A percentile compares a stretch with the other conserved stretches of the same genome.
phyloP scores from a whole-genome alignment of 64 coral and sea anemone species.

The Hydrozoanthus tunicans region DNA sequence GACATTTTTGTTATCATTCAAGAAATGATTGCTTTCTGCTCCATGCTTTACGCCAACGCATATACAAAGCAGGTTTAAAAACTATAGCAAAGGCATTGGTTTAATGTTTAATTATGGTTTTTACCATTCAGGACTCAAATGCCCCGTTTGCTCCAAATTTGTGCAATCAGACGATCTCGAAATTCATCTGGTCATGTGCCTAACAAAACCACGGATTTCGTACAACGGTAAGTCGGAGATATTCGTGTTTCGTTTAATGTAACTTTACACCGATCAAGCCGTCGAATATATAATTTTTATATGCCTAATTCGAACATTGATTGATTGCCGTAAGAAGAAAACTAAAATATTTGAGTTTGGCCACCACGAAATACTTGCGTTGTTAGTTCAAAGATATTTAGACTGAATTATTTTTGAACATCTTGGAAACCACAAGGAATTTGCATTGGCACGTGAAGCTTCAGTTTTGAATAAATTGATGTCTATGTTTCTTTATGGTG shows the following conservation, averaged over 20 bases:
- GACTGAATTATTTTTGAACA: constrained; percentile 3
- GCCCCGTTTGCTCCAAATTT: constrained; percentile 96
- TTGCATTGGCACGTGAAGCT: neutral
- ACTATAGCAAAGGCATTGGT: neutral
- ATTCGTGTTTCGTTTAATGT: neutral
- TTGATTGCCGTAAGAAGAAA: constrained; percentile 13
- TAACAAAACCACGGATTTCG: constrained; percentile 94
- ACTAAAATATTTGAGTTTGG: neutral
- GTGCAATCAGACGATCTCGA: constrained; percentile 90
- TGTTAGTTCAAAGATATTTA: neutral
- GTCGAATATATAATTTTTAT: neutral
- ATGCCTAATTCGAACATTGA: constrained; percentile 2
- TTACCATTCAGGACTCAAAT: constrained; percentile 85
- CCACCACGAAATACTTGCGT: neutral
- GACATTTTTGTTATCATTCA: constrained; percentile 47
- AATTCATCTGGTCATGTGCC: constrained; percentile 96
- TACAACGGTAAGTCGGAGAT: constrained; percentile 86
- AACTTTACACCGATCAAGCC: neutral
- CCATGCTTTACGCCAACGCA: constrained; percentile 4
- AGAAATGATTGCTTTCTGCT: constrained; percentile 40
- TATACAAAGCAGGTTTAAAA: neutral
- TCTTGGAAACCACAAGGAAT: neutral
- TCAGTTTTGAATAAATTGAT: neutral
- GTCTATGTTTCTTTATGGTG: neutral
- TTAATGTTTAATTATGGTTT: constrained; percentile 45